phyloP scores from a whole-genome alignment of 1,140 invertebrate genomes.

The Drosophila athabasca region DNA sequence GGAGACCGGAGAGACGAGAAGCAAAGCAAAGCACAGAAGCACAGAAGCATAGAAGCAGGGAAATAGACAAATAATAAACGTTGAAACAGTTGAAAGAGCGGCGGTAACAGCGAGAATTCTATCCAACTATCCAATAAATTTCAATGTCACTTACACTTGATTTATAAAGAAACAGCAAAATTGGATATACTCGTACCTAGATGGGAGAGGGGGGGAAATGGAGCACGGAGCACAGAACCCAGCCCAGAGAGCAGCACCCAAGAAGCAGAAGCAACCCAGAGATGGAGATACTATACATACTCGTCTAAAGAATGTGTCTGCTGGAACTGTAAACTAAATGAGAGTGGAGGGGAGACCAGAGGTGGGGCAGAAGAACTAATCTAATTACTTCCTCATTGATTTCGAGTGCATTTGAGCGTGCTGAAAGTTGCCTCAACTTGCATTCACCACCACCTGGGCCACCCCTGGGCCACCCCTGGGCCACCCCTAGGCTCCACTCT shows the following conservation, averaged over 20 bases:
- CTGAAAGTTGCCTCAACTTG: slow-evolving; percentile 28
- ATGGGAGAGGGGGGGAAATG: not conserved
- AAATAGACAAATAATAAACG: slow-evolving; percentile 48
- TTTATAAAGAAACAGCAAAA: slow-evolving; percentile 62
- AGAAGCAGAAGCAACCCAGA: no score
- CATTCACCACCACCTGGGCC: not conserved
- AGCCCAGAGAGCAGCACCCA: not conserved
- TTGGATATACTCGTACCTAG: slow-evolving; percentile 2
- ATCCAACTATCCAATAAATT: slow-evolving; percentile 62
- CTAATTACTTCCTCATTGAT: slow-evolving; percentile 79
- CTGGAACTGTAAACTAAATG: slow-evolving; percentile 16
- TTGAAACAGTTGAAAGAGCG: slow-evolving; percentile 13
- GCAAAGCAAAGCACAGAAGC: slow-evolving; percentile 2
- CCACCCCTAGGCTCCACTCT: no score
- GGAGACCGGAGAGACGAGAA: slow-evolving; percentile 5
- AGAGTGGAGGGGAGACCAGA: not conserved
- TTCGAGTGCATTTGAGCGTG: slow-evolving; percentile 58
- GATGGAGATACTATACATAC: no score
- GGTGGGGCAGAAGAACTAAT: slow-evolving; percentile 36
- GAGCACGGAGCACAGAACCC: not conserved
- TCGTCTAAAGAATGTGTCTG: no score
- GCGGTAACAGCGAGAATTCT: slow-evolving; percentile 16
- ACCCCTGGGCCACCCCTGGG: not conserved
- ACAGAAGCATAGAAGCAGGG: not conserved
- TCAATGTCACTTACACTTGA: slow-evolving; percentile 80